Evolutionary conservation across 2,888 invertebrate species (phyloP).

Genomic region (Lasioglossum villosulum): DNA sequence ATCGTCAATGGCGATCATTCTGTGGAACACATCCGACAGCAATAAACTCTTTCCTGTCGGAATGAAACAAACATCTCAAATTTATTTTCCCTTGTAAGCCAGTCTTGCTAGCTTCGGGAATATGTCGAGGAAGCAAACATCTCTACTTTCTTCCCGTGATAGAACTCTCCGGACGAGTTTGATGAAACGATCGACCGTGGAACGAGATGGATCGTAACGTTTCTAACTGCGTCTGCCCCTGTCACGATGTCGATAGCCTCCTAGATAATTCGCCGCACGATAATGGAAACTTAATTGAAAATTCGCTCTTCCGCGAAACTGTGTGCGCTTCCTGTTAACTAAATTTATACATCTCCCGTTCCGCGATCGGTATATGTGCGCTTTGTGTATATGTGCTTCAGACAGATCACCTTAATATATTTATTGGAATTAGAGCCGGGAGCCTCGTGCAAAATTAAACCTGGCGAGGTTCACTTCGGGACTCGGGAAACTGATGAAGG

Average conservation of each 20-base stretch:
- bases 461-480: too few species aligned
- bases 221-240: background rate
- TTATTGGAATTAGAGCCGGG: background rate
- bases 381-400: background rate
- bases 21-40: slow-evolving; percentile 47
- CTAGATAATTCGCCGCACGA: background rate
- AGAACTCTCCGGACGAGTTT: background rate
- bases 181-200: background rate
- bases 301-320: background rate
- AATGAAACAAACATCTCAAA: slow-evolving; percentile 15
- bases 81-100: slow-evolving; percentile 39
- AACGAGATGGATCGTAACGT: background rate
- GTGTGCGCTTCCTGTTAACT: background rate
- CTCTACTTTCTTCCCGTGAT: background rate
- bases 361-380: background rate
- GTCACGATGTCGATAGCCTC: background rate
- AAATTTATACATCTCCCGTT: background rate
- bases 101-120: background rate
- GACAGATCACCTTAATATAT: background rate
- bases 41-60: slow-evolving; percentile 34
- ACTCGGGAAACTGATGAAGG: too few species aligned
- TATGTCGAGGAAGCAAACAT: background rate
- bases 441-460: too few species aligned
- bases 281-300: background rate
- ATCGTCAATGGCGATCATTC: slow-evolving; percentile 32